Evolutionary conservation across 1,140 invertebrate genomes (phyloP).

Genomic region (Drosophila sulfurigaster): DNA sequence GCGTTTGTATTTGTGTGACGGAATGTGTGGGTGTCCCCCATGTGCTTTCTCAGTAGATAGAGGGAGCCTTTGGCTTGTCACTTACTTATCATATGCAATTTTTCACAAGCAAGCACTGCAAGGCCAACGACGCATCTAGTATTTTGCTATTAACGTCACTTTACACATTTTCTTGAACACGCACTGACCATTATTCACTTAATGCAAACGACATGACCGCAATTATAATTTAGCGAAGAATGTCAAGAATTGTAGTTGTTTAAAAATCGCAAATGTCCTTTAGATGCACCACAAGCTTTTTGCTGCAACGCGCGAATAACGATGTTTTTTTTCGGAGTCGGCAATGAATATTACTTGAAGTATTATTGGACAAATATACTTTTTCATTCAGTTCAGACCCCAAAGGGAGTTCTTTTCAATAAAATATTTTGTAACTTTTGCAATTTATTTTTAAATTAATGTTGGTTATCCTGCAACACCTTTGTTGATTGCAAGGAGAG

Average conservation of each 20-base stretch:
- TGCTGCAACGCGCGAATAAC: constrained; percentile 5
- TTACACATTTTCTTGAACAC: constrained; percentile 40
- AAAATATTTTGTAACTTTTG: too few relatives aligned
- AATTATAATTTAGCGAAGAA: background rate
- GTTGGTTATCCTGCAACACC: too few relatives aligned
- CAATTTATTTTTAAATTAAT: too few relatives aligned
- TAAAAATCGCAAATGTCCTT: constrained; percentile 26
- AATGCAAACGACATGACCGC: background rate
- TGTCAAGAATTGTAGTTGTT: background rate
- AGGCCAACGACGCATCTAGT: constrained; percentile 37
- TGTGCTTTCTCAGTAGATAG: constrained; percentile 16
- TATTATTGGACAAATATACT: too few relatives aligned
- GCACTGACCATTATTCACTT: constrained; percentile 59
- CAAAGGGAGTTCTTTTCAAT: too few relatives aligned
- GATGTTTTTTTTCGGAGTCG: too few relatives aligned
- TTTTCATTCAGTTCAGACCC: too few relatives aligned
- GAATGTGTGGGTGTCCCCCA: constrained; percentile 27
- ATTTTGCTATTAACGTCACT: constrained; percentile 32
- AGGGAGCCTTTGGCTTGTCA: background rate
- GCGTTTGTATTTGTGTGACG: constrained; percentile 2
- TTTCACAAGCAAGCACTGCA: constrained; percentile 35
- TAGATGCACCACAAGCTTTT: background rate
- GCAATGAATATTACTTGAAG: too few relatives aligned
- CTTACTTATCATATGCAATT: constrained; percentile 32
- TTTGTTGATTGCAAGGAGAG: too few relatives aligned